Conservation (phyloP, 1,140 invertebrate species). For the Seison nebaliae region DNA sequence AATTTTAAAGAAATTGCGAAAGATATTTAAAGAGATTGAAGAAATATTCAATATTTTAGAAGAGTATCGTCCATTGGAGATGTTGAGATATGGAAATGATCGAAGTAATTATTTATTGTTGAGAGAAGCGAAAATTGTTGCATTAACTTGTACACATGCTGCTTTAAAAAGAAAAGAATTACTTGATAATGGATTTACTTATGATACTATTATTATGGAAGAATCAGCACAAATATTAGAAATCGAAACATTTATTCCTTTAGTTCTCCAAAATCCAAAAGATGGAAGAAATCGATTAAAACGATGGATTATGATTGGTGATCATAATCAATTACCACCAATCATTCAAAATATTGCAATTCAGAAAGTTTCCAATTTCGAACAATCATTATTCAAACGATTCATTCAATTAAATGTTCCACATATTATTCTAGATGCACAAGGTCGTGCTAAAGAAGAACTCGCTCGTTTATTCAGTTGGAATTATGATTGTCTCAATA, state of each 20-base stretch:
- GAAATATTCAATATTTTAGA: slow-evolving; percentile 85
- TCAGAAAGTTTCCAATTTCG: slow-evolving; percentile 99
- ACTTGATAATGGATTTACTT: slow-evolving; percentile 56
- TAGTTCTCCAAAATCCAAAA: slow-evolving; percentile 45
- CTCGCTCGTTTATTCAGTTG: slow-evolving; percentile 86
- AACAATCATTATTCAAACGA: slow-evolving; percentile 83
- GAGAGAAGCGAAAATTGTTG: slow-evolving; percentile 96
- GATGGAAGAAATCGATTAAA: slow-evolving; percentile 51
- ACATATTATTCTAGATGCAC: slow-evolving; percentile 79
- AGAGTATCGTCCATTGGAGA: slow-evolving; percentile 87
- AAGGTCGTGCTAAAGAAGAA: slow-evolving; percentile 67
- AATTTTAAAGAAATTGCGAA: too few relatives aligned
- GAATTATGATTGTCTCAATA: slow-evolving; percentile 77
- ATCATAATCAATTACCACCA: slow-evolving; percentile 92
- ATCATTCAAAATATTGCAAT: slow-evolving; percentile 99
- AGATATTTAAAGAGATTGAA: slow-evolving; percentile 76
- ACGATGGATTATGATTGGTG: slow-evolving; percentile 99
- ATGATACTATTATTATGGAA: slow-evolving; percentile 98
- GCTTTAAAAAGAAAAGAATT: slow-evolving; percentile 81
- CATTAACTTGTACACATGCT: slow-evolving; percentile 99
- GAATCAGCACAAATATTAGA: slow-evolving; percentile 94
- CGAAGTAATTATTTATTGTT: slow-evolving; percentile 79
- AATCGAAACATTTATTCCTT: slow-evolving; percentile 95
- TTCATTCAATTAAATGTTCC: slow-evolving; percentile 82
- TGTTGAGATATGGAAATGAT: slow-evolving; percentile 65